Conservation (phyloP, 2,113 vertebrate species). For the Nansenia antarctica region DNA sequence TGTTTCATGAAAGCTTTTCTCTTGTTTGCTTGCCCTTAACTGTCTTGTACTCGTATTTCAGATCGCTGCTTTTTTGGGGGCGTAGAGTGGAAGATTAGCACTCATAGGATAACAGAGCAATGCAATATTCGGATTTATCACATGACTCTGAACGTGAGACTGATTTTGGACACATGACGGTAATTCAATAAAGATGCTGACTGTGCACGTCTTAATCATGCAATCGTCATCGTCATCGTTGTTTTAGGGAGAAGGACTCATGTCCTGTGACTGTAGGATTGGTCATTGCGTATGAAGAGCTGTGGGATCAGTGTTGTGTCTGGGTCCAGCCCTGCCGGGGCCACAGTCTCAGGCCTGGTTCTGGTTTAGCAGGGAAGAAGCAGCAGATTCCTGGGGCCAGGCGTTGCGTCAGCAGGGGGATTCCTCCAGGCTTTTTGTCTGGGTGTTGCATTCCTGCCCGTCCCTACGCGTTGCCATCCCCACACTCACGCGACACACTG, state of each 20-base stretch:
- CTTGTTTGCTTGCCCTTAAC: too few relatives aligned
- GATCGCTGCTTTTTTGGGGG: too few relatives aligned
- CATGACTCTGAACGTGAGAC: background rate
- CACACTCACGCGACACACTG: conserved; percentile 52
- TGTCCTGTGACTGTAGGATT: background rate
- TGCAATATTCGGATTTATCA: too few relatives aligned
- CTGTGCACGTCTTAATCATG: background rate
- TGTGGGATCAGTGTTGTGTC: conserved; percentile 17
- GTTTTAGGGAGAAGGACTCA: background rate
- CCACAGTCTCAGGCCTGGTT: background rate
- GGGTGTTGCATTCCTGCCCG: conserved; percentile 58
- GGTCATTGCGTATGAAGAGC: background rate
- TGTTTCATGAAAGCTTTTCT: background rate
- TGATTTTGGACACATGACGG: background rate
- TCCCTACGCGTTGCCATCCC: conserved; percentile 43
- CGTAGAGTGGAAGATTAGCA: too few relatives aligned
- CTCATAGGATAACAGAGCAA: too few relatives aligned
- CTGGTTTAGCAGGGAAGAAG: background rate
- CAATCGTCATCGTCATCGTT: background rate
- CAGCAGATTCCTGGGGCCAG: conserved; percentile 41
- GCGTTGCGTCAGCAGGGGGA: conserved; percentile 53
- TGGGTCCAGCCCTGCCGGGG: background rate
- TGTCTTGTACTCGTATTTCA: too few relatives aligned
- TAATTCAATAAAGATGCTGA: background rate
- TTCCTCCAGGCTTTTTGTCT: conserved; percentile 52